Evolutionary conservation across 2,888 invertebrate genomes (phyloP).

Genomic region (Maniola hyperantus): DNA sequence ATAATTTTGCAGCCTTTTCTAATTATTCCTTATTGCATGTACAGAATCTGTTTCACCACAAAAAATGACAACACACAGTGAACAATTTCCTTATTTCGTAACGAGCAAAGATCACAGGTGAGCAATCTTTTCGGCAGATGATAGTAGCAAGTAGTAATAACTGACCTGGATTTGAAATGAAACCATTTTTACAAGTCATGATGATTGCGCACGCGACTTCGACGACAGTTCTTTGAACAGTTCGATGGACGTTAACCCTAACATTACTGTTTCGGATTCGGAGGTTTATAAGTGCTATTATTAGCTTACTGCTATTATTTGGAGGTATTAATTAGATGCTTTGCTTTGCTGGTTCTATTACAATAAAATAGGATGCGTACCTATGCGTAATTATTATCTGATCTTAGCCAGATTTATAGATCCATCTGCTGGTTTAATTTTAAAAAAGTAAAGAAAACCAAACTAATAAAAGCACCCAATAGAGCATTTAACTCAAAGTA

Average conservation of each 20-base stretch:
- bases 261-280: conserved; percentile 19
- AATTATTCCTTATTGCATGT: conserved; percentile 2
- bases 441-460: no score
- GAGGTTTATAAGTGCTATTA: background rate
- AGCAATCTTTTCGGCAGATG: conserved; percentile 30
- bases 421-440: no score
- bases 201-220: conserved; percentile 32
- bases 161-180: conserved; percentile 33
- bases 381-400: no score
- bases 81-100: conserved; percentile 34
- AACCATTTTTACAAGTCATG: conserved; percentile 32
- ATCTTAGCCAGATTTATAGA: no score
- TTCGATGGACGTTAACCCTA: conserved; percentile 12
- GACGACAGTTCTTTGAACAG: conserved; percentile 26
- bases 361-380: no score
- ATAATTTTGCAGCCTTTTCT: background rate
- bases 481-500: no score
- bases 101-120: conserved; percentile 29
- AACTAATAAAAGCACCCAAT: no score
- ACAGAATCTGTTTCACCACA: conserved; percentile 29
- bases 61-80: conserved; percentile 25
- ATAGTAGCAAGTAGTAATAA: conserved; percentile 32
- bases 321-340: background rate
- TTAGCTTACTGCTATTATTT: background rate
- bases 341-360: no score